Evolutionary conservation across 2,797 vertebrate species (phyloP), one percentile per base, ranked within the genome.

Genomic region (Nyctalus aviator): DNA sequence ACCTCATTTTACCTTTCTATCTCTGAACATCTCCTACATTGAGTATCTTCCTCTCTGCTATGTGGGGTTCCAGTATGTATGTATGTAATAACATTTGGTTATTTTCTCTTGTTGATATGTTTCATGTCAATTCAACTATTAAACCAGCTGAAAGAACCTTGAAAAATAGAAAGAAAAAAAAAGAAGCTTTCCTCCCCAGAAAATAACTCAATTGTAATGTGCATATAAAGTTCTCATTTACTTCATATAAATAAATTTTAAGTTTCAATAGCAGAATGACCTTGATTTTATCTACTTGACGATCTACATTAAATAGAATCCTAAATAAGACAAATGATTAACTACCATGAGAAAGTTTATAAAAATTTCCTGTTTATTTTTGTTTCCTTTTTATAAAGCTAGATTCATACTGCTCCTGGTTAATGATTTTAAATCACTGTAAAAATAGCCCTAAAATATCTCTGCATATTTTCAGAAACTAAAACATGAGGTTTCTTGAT

Each of bases 361-460:
- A 92, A 97, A 94, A 94, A 73, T 90, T 77, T 94, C 18, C 81
- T 85, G 48, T 94, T 94, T 94, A 92, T 93, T 95, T 95, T 81
- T 93, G 83, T 82, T 93, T 96, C 35, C 44, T 94, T 87, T 96
- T 90, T 90, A 94, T 53, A 84, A 55, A 46, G 84, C 15, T 6
- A 21, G 46, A 14, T 94, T 95, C 79, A 95, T 48, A 94, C 84
- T 84, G 64, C 66, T 53, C 77, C 85, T 82, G 83, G 69, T 92
- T 96, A 95, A 81, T 93, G 96, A 94, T 96, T 96, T 95, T 94
- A 72, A 93, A 96, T 88, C 92, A 78, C 73, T 94, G 17, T 88
- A 95, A 97, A 96, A 73, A 96, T 87, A 95, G 62, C 95, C 41
- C 96, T 95, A 91, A 93, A 96, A 95, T 75, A 95, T 84, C 90